phyloP scores from a whole-genome alignment of 2,797 vertebrate genomes.

The Arctocebus calabarensis region DNA sequence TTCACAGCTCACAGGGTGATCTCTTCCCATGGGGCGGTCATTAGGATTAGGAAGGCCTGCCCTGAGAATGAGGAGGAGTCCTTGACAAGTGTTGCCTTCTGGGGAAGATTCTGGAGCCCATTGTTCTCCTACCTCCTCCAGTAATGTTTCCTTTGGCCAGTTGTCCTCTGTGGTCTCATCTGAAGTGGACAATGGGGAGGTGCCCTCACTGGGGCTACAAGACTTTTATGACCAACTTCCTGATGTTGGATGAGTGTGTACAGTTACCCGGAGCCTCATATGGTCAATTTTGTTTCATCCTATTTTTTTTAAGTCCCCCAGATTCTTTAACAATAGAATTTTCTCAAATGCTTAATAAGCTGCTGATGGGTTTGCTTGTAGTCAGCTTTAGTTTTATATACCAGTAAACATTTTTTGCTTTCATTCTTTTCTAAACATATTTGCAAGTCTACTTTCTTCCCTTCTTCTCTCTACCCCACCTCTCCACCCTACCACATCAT shows the following conservation, averaged over 20 bases:
- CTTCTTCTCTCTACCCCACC: background rate
- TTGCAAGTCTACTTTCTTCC: too few species aligned
- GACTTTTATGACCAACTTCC: too few species aligned
- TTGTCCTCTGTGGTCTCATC: background rate
- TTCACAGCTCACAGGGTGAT: background rate
- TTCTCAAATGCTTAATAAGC: background rate
- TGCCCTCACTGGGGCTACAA: background rate
- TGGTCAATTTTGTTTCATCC: background rate
- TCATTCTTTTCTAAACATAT: background rate
- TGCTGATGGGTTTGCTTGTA: background rate
- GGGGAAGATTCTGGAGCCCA: background rate
- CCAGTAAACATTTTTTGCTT: background rate
- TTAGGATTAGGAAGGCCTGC: background rate
- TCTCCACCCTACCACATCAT: background rate
- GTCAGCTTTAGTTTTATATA: background rate
- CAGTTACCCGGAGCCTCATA: background rate
- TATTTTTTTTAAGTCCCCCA: background rate
- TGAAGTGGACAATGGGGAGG: background rate
- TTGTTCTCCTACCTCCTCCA: background rate
- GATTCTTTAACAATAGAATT: background rate
- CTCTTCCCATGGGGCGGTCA: too few species aligned
- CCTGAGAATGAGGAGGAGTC: background rate
- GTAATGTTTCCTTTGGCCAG: background rate
- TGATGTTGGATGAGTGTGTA: background rate
- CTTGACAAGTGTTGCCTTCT: background rate